Evolutionary conservation across 2,797 vertebrate genomes (phyloP).

Genomic region (Chiloscyllium punctatum): DNA sequence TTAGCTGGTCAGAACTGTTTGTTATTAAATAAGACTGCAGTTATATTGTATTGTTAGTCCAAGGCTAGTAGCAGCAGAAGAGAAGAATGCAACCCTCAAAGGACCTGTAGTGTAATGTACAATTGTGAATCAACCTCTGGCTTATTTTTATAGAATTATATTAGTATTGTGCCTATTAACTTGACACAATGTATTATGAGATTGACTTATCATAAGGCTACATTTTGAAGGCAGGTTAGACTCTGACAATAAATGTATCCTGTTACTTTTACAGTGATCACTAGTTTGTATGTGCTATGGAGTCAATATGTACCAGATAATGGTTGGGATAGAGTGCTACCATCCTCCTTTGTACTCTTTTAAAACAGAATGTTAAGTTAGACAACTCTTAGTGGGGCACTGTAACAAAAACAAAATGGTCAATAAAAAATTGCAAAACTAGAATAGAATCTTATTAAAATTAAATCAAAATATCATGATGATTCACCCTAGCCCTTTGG

Average conservation of each 20-base stretch:
- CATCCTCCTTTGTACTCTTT: too few species aligned
- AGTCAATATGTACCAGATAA: too few species aligned
- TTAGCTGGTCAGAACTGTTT: constrained; percentile 26
- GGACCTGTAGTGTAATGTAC: background rate
- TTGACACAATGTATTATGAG: background rate
- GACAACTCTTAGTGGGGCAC: too few species aligned
- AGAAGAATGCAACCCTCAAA: background rate
- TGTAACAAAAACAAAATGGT: too few species aligned
- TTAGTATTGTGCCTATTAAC: background rate
- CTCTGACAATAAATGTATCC: too few species aligned
- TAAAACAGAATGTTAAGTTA: too few species aligned
- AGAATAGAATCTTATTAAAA: too few species aligned
- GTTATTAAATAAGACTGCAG: background rate
- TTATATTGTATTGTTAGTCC: background rate
- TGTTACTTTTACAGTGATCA: background rate
- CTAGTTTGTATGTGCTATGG: too few species aligned
- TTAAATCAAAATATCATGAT: too few species aligned
- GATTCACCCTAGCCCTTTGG: too few species aligned
- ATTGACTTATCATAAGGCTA: background rate
- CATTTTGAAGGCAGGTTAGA: background rate
- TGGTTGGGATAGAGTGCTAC: too few species aligned
- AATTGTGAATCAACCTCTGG: background rate
- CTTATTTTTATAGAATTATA: background rate
- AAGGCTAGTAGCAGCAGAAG: background rate
- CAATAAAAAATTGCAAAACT: too few species aligned